Evolutionary conservation across 2,113 vertebrate species (phyloP).

Genomic region (Struthidea cinerea): DNA sequence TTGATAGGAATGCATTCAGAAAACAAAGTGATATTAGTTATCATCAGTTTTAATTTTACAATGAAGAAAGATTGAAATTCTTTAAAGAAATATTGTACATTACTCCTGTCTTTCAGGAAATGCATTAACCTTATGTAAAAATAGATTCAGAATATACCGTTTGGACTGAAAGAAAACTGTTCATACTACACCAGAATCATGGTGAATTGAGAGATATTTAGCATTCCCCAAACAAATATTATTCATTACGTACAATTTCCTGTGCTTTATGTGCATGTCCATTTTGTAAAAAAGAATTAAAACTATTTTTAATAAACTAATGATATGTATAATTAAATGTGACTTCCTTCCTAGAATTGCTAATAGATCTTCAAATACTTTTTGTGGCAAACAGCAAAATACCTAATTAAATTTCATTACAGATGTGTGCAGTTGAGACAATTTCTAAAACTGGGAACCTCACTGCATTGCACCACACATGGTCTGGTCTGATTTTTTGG

Average conservation of each 20-base stretch:
- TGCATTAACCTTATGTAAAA: neutral
- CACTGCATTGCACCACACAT: neutral
- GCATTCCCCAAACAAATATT: neutral
- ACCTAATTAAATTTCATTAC: neutral
- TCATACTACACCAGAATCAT: neutral
- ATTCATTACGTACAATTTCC: neutral
- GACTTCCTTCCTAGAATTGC: neutral
- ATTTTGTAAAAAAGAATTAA: neutral
- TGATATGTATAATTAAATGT: neutral
- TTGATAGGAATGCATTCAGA: neutral
- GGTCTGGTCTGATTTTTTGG: neutral
- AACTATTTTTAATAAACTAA: neutral
- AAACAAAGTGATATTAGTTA: neutral
- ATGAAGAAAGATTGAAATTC: neutral
- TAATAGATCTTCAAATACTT: neutral
- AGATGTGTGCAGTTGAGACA: neutral
- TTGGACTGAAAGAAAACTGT: neutral
- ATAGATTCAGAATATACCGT: neutral
- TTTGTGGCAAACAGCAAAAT: neutral
- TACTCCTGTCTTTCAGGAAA: neutral
- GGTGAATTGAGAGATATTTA: neutral
- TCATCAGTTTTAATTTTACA: neutral
- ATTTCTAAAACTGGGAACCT: neutral
- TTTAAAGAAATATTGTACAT: neutral
- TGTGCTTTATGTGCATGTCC: neutral